These are phyloP conservation scores for Eupithecia dodoneata DNA, from an alignment of 2,888 invertebrate species.

Conservation along the genomic window DNA sequence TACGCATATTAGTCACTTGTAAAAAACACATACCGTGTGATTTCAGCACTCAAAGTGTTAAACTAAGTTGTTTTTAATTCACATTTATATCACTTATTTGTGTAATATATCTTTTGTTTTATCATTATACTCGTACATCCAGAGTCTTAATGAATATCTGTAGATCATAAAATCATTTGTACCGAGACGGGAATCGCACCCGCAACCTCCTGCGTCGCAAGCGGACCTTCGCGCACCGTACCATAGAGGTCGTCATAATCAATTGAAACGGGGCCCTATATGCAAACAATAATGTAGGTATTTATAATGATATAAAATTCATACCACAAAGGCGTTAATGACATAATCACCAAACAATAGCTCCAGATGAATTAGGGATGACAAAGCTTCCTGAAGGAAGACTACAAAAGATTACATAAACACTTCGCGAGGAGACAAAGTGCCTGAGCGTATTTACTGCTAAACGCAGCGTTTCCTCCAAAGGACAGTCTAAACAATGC, in stretches of 20 bases:
- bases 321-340: slow-evolving; percentile 30
- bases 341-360: slow-evolving; percentile 40
- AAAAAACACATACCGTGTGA: too few species aligned
- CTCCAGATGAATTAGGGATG: slow-evolving; percentile 41
- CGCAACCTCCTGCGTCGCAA: neutral
- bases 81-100: too few species aligned
- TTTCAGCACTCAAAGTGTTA: too few species aligned
- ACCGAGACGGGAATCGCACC: neutral
- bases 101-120: too few species aligned
- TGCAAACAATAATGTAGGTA: neutral
- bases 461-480: slow-evolving; percentile 53
- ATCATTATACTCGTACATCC: neutral
- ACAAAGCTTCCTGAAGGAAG: slow-evolving; percentile 51
- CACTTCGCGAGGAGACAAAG: slow-evolving; percentile 53
- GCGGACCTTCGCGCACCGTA: neutral
- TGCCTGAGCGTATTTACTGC: slow-evolving; percentile 57
- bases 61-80: too few species aligned
- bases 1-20: too few species aligned
- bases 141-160: neutral
- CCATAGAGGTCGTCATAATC: neutral
- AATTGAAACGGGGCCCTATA: neutral
- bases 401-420: slow-evolving; percentile 54
- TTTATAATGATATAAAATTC: neutral
- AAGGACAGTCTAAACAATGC: slow-evolving; percentile 38
- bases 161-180: neutral